These are phyloP conservation scores for Pocillopora verrucosa DNA, from an alignment of 64 coral and sea anemone genomes.

Conservation along the genomic window DNA sequence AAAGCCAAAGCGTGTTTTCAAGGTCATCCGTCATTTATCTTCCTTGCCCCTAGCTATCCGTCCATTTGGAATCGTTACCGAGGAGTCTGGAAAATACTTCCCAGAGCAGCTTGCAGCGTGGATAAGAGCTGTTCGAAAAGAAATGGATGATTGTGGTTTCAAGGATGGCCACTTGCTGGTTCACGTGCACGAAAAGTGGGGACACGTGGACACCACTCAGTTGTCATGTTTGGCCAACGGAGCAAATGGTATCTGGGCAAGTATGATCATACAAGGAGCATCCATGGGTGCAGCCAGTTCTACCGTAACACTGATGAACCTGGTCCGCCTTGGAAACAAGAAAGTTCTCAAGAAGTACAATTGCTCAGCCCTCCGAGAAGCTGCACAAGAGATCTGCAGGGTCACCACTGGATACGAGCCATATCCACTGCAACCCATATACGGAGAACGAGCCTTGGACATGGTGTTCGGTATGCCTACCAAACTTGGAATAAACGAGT, in stretches of 20 bases:
- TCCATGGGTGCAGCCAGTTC: slow-evolving; percentile 74
- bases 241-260: slow-evolving; percentile 81
- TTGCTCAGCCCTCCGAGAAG: slow-evolving; percentile 48
- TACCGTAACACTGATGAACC: slow-evolving; percentile 70
- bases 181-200: slow-evolving; percentile 81
- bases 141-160: slow-evolving; percentile 78
- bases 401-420: slow-evolving; percentile 46
- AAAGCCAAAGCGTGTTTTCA: slow-evolving; percentile 41
- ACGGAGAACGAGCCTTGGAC: slow-evolving; percentile 76
- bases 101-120: slow-evolving; percentile 75
- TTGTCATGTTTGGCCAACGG: slow-evolving; percentile 60
- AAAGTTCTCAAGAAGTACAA: slow-evolving; percentile 59
- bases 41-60: slow-evolving; percentile 22
- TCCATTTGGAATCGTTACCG: slow-evolving; percentile 45
- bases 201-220: slow-evolving; percentile 50
- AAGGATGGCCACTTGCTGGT: slow-evolving; percentile 65
- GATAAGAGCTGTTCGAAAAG: slow-evolving; percentile 51
- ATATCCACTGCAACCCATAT: slow-evolving; percentile 59
- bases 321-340: slow-evolving; percentile 81
- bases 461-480: slow-evolving; percentile 72
- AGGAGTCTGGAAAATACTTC: slow-evolving; percentile 57
- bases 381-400: slow-evolving; percentile 42
- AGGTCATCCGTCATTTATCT: slow-evolving; percentile 53
- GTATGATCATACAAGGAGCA: slow-evolving; percentile 67
- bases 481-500: slow-evolving; percentile 44